Conservation (phyloP, 2,113 vertebrate genomes). For the Alligator mississippiensis region DNA sequence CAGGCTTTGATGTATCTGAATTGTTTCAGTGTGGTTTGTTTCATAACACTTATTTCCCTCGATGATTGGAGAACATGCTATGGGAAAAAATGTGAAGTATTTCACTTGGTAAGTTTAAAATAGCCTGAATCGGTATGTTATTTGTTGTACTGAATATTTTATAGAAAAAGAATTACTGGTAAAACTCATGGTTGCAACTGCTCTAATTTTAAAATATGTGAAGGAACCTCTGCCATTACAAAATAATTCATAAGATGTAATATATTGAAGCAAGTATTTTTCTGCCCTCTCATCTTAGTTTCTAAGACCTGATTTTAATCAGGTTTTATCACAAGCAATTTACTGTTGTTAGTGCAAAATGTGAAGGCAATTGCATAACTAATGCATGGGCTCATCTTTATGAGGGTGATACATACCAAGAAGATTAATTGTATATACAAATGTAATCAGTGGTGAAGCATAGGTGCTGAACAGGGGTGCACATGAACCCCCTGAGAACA, state of each 20-base stretch:
- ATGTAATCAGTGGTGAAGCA: background rate
- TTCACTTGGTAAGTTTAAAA: conserved; percentile 73
- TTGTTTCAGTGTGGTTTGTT: conserved; percentile 60
- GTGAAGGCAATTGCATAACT: background rate
- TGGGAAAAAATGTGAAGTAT: conserved; percentile 60
- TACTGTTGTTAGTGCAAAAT: background rate
- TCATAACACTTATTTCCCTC: conserved; percentile 56
- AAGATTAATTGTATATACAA: background rate
- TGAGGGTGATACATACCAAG: background rate
- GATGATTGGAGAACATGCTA: conserved; percentile 52
- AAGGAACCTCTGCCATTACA: conserved; percentile 42
- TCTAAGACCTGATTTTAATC: background rate
- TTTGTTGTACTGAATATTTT: conserved; percentile 71
- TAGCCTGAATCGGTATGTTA: conserved; percentile 62
- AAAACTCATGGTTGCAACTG: conserved; percentile 53
- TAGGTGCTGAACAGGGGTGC: too few relatives aligned
- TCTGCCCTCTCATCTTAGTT: conserved; percentile 26
- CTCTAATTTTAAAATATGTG: conserved; percentile 61
- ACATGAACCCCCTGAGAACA: too few relatives aligned
- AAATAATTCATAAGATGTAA: conserved; percentile 40
- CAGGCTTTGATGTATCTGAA: conserved; percentile 52
- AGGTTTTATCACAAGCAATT: background rate
- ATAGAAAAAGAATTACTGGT: conserved; percentile 56
- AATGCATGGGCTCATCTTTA: background rate
- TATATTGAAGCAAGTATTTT: conserved; percentile 18